Base-by-base conservation (phyloP, 2,888 invertebrate species). In the Eumerus sabulonum region DNA sequence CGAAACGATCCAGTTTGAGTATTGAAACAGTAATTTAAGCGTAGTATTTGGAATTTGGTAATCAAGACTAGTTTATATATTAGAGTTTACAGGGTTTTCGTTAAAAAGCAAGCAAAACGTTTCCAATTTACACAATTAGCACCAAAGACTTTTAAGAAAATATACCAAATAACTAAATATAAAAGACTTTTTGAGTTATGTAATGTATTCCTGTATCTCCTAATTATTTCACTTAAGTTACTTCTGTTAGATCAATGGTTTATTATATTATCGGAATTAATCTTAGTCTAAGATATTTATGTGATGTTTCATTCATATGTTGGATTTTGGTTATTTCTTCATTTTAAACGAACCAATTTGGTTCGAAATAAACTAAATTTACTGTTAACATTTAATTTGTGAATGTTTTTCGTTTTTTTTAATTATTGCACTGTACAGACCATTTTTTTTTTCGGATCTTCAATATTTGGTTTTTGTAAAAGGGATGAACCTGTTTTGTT, bases 331-430 rank as follows among this genome's bases (percentile, higher is more conserved):
- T 51, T 40, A 50, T 56, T 56, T 13, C 48, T 14, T 47, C 27
- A 38, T 50, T 74, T 38, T 74, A 60, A 48, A 47, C 48, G 48
- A 76, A 81, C 71, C 79, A 74, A 79, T 79, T 79, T 79, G 79
- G 68, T 63, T 70, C 62, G 70, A 47, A 66, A 56, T 81, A 47
- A 74, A 59, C 60, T 76, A 60, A 71, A 66, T 14, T 76, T 81
- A 81, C 62, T 77, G 74, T 74, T 81, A 76, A 76, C 74, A 76
- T 60, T 79, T 73, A 53, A 64, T 40, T 71, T 64, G 36, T n/a
- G n/a, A n/a, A n/a, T n/a, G n/a, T n/a, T n/a, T 60, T 64, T 44
- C 17, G 13, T 62, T 71, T 42, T 68, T 60, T 47, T 60, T 54
- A 16, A 36, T 54, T 13, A 54, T 76, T 56, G 54, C 64, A 60